Conservation (phyloP, 2,888 invertebrate species). For the Euclidia mi region DNA sequence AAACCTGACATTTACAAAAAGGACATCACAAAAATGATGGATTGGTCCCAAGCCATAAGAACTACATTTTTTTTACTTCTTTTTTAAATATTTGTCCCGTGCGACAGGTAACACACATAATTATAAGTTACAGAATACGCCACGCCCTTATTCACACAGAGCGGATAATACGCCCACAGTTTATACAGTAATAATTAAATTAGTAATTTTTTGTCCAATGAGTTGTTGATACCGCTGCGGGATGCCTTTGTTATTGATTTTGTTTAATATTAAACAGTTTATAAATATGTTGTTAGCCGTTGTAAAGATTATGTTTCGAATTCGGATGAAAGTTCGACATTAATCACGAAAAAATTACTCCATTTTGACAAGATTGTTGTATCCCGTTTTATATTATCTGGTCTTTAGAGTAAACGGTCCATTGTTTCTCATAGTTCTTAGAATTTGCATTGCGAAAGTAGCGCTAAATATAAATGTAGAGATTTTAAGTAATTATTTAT, state of each 20-base stretch:
- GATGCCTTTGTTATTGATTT: constrained; percentile 9
- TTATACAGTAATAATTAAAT: constrained; percentile 46
- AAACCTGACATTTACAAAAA: background rate
- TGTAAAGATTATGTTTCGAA: no score
- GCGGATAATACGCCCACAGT: constrained; percentile 19
- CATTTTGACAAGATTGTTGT: no score
- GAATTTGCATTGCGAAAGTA: no score
- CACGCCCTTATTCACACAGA: constrained; percentile 19
- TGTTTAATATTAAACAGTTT: constrained; percentile 10
- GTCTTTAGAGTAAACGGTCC: no score
- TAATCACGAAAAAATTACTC: no score
- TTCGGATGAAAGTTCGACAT: no score
- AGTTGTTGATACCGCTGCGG: constrained; percentile 15
- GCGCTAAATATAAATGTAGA: no score
- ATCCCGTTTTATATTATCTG: no score
- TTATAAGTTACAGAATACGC: constrained; percentile 15
- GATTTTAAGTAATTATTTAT: no score
- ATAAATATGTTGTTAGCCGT: no score
- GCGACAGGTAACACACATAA: constrained; percentile 21
- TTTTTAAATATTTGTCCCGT: constrained; percentile 15
- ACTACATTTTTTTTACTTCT: background rate
- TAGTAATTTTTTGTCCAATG: constrained; percentile 28
- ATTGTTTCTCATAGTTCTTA: no score
- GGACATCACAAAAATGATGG: background rate
- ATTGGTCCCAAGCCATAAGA: background rate